These are phyloP conservation scores for Nixonia krombeini DNA, from an alignment of 1,140 invertebrate species.

Conservation along the genomic window DNA sequence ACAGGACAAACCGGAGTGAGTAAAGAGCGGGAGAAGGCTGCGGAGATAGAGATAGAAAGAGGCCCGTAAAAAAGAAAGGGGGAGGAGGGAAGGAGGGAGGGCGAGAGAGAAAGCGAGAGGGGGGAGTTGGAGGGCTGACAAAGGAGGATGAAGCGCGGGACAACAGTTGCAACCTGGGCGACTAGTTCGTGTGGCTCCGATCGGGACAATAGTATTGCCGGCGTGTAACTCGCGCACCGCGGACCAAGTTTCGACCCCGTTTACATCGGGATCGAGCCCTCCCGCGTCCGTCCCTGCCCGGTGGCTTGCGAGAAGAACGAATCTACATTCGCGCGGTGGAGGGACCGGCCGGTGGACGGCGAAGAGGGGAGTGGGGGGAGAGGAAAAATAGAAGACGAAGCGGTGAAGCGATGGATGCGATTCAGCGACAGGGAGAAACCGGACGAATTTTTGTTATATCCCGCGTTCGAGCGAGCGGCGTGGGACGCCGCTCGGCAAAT, in stretches of 20 bases:
- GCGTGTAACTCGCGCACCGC: conserved; percentile 21
- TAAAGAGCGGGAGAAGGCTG: conserved; percentile 34
- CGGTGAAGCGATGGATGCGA: background rate
- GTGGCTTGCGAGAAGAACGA: conserved; percentile 58
- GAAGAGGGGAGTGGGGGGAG: background rate
- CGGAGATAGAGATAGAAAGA: conserved; percentile 8
- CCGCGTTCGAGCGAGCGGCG: conserved; percentile 15
- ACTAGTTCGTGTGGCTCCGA: conserved; percentile 46
- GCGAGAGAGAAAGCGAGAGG: conserved; percentile 13
- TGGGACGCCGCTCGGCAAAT: conserved; percentile 26
- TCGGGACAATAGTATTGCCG: conserved; percentile 56
- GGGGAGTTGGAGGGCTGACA: conserved; percentile 5
- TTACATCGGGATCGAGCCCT: conserved; percentile 50
- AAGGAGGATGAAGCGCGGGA: conserved; percentile 35
- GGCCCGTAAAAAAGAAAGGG: conserved; percentile 2
- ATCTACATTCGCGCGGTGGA: conserved; percentile 52
- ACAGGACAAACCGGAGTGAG: conserved; percentile 46
- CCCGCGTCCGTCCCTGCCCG: conserved; percentile 5
- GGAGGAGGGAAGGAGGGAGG: conserved; percentile 16
- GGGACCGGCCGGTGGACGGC: conserved; percentile 6
- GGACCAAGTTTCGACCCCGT: conserved; percentile 60
- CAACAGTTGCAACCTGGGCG: conserved; percentile 51
- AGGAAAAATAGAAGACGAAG: conserved; percentile 7
- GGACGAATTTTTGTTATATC: conserved; percentile 60
- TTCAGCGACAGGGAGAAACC: conserved; percentile 45